Evolutionary conservation across 2,888 invertebrate genomes (phyloP).

Genomic region (Papilio protenor): DNA sequence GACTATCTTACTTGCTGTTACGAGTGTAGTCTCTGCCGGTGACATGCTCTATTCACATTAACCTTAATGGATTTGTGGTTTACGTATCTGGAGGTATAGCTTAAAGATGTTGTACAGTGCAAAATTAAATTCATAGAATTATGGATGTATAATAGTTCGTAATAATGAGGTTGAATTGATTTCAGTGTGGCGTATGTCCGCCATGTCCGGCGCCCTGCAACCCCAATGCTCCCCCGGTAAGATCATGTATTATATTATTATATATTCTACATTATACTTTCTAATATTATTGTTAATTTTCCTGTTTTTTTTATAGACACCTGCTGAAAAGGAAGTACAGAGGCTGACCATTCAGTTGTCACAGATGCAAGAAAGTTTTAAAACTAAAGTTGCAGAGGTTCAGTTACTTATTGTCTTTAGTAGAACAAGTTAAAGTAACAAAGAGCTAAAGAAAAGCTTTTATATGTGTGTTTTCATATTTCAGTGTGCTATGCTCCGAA

Average conservation of each 20-base stretch:
- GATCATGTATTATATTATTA: conserved; percentile 40
- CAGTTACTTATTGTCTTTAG: not conserved
- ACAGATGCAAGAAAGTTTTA: conserved; percentile 87
- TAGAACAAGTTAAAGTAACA: not conserved
- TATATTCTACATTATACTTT: not conserved
- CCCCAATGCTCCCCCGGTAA: conserved; percentile 73
- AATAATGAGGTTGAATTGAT: conserved; percentile 43
- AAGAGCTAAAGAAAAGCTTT: not conserved
- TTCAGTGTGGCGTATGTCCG: conserved; percentile 75
- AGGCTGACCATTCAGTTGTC: conserved; percentile 85
- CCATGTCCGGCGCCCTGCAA: conserved; percentile 79
- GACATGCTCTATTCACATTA: conserved; percentile 38
- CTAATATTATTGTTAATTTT: not conserved
- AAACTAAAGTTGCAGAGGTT: conserved; percentile 88
- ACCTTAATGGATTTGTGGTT: conserved; percentile 33
- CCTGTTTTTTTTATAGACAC: conserved; percentile 59
- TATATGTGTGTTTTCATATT: conserved; percentile 2
- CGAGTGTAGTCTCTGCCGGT: conserved; percentile 34
- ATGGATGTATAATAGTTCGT: not conserved
- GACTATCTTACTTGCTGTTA: conserved; percentile 23
- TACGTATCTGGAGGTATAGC: conserved; percentile 12
- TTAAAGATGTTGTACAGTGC: conserved; percentile 12
- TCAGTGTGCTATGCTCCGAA: conserved; percentile 74
- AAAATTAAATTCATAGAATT: conserved; percentile 28
- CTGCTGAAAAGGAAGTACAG: conserved; percentile 83